Conservation (phyloP, 1,140 invertebrate genomes). For the Drosophila dunni region DNA sequence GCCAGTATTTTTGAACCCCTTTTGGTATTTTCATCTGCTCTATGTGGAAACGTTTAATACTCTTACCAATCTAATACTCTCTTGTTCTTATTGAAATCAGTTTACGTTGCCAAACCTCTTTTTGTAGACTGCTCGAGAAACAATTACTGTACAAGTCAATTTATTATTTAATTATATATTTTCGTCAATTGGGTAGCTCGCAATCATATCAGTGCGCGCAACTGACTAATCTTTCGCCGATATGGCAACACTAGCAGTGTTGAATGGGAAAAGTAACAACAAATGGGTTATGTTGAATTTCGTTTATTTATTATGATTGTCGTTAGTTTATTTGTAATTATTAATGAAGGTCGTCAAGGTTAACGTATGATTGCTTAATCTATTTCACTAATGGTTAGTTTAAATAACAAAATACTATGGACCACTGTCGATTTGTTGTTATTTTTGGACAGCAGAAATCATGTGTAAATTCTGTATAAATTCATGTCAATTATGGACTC, state of each 20-base stretch:
- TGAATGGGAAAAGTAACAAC: neutral
- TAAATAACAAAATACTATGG: conserved; percentile 74
- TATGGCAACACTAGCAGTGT: conserved; percentile 27
- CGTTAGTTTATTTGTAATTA: conserved; percentile 19
- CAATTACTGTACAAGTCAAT: too few relatives aligned
- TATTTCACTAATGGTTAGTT: conserved; percentile 27
- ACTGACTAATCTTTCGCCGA: neutral
- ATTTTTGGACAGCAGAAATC: neutral
- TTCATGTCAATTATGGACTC: neutral
- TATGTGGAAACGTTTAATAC: too few relatives aligned
- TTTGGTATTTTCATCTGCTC: neutral
- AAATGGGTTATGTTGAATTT: neutral
- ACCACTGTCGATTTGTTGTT: neutral
- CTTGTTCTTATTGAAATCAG: too few relatives aligned
- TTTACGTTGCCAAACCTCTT: too few relatives aligned
- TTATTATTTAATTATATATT: too few relatives aligned
- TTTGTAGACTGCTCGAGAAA: too few relatives aligned
- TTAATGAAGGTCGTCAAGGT: conserved; percentile 13
- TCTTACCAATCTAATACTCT: too few relatives aligned
- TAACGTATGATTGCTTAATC: conserved; percentile 7
- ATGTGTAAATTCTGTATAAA: conserved; percentile 33
- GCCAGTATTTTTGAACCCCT: neutral
- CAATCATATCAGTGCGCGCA: neutral
- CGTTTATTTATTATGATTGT: neutral
- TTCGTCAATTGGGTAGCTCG: too few relatives aligned